Base-by-base conservation (phyloP, 1,140 invertebrate genomes). In the Drosophila auraria region DNA sequence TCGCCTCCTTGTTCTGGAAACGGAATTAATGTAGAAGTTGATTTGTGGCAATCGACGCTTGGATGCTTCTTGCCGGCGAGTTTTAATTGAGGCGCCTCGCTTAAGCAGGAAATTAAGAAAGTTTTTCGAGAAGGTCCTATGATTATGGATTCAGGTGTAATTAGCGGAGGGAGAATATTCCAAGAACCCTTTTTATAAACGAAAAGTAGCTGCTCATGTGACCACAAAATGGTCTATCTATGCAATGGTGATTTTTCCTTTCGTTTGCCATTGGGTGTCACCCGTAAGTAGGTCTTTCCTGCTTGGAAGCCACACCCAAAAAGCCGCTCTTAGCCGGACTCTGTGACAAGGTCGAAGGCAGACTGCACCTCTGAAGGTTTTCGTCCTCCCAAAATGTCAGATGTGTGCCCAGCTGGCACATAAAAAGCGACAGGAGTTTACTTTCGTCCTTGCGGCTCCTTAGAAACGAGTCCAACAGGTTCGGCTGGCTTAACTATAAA, bases 41-140 rank as follows among this genome's bases (percentile, higher is more conserved):
- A 90, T 89, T 90, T 89, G 82, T 89, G 73, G 86, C 84, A 80
- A 89, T 84, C 83, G 86, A 84, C 74, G 84, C 73, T 76, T 84
- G 65, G 60, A 61, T 56, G 66, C 61, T 76, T 83, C 64, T 80
- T 77, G 60, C 44, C 78, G 61, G 66, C 63, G 79, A 84, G 51
- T 90, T 90, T 90, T 89, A 89, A 90, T 87, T 87, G 84, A 70
- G 49, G 62, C 49, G 44, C 71, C 42, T 20, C 53, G 44, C 62
- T 66, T 80, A 53, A 81, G 44, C 74, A 81, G 84, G 84, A 89
- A 84, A 89, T 89, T 89, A 90, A 75, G 69, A 89, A 87, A 90
- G 74, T 89, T 84, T 73, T 44, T 59, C 40, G 15, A n/a, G 15
- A 60, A n/a, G 30, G 70, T 14, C 45, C 44, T 64, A 62, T 53